A percentile compares a stretch with the other conserved stretches of the same genome.
These are phyloP conservation scores for Stenurella melanura DNA, from an alignment of 2,888 invertebrate species.

Conservation along the genomic window DNA sequence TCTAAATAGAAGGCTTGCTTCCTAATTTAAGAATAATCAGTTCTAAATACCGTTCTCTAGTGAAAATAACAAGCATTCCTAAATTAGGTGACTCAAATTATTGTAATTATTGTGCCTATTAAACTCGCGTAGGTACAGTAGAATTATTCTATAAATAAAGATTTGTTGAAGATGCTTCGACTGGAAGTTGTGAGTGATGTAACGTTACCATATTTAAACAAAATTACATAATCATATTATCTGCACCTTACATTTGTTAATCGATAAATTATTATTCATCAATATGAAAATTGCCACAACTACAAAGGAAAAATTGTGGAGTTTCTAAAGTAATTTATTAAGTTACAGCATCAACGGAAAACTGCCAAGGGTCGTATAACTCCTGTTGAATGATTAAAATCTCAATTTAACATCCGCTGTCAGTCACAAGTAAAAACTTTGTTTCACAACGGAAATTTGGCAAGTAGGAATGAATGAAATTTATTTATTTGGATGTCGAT, in stretches of 20 bases:
- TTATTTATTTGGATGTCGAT: too few species aligned
- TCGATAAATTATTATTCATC: background rate
- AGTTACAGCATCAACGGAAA: too few species aligned
- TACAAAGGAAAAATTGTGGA: too few species aligned
- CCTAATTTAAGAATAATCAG: background rate
- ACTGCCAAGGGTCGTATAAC: too few species aligned
- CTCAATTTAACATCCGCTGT: too few species aligned
- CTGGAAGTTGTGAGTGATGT: background rate
- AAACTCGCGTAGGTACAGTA: background rate
- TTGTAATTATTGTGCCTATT: background rate
- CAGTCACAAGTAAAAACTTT: too few species aligned
- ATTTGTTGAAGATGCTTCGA: background rate
- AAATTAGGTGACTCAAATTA: background rate
- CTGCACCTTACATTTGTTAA: background rate
- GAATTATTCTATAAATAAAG: slow-evolving; percentile 5
- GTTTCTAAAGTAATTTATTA: too few species aligned
- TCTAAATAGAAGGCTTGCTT: slow-evolving; percentile 3
- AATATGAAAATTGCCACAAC: background rate
- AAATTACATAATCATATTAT: background rate
- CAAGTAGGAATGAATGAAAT: too few species aligned
- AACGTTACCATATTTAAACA: slow-evolving; percentile 9
- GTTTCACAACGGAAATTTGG: too few species aligned
- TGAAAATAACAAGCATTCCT: background rate
- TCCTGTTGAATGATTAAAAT: too few species aligned
- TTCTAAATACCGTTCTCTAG: background rate